Evolutionary conservation across 1,140 invertebrate genomes (phyloP), one percentile per base, ranked within the genome.

Genomic region (Antheraea pernyi): DNA sequence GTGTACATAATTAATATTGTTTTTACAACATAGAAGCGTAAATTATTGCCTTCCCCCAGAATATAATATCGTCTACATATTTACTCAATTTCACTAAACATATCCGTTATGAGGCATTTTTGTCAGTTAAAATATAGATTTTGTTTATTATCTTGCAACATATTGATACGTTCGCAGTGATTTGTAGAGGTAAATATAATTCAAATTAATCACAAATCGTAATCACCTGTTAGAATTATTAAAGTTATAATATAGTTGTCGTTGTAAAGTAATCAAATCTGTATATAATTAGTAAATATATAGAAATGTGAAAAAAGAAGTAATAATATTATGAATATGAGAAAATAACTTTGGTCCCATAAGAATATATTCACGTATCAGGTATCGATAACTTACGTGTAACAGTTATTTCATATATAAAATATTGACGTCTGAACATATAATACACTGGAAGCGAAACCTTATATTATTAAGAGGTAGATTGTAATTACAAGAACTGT

Each of bases 31-130:
- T 85, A 86, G 88, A 93, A 93, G 93, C 93, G 93, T 93, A 93
- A 84, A 91, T 91, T 92, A 91, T 92, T 93, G 93, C 93, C 92
- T 94, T 94, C 93, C 93, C 93, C 93, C 86, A 81, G 85, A 86
- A 84, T 59, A 59, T 37, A 19, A 73, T 76, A 77, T 71, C 16
- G 39, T 42, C 7, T 42, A 42, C 69, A 39, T 61, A 13, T 36
- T 61, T 36, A 19, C 60, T 53, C 46, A 13, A 53, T 53, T 53
- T 53, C 46, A 53, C 46, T 53, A 53, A 53, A 16, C 13, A 53
- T 16, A 13, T 16, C 13, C 9, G 16, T 53, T n/a, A 53, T 53
- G 46, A 53, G 13, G 46, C 46, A n/a, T n/a, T 53, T 9, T 53
- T 53, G 11, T 53, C 16, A 16, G 11, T 30, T 19, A 18, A 60